Base-by-base conservation (phyloP, 1,140 invertebrate genomes). In the Belonocnema kinseyi region DNA sequence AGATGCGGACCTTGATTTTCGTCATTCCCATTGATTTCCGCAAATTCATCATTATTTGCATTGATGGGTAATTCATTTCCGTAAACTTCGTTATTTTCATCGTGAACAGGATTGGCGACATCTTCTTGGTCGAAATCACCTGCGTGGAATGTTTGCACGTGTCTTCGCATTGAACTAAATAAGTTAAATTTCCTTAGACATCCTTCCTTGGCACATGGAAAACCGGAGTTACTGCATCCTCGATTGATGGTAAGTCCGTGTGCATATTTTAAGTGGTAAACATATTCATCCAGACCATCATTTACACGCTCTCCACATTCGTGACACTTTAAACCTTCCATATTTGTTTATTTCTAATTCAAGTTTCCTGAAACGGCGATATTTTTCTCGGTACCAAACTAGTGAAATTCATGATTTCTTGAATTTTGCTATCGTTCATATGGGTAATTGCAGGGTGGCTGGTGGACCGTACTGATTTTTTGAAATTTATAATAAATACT, bases 381-480 rank as follows among this genome's bases (percentile, higher is more conserved):
- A 40, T 40, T 1, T 40, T 40, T 40, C 8, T 40, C 5, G 40
- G 40, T 40, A 40, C 40, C 4, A 40, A 5, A 40, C 40, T 7
- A 40, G 3, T 40, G 4, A 40, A 6, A 40, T 40, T 40, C 8
- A 0, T 40, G 40, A 40, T 40, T 7, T 40, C 8, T 5, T 40
- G 40, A 10, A 40, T 40, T 40, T 40, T 40, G 5, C 40, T 7
- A 40, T 40, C 40, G 1, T 40, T 0, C 4, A 40, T 40, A 40
- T 7, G 8, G 0, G 40, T 40, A 7, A 1, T 1, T 40, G 0
- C 4, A 40, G 3, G 1, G 0, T 10, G 0, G 0, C 3, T 40
- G 3, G 0, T 5, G 40, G 0, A 5, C 0, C 0, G 8, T 40
- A 7, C 0, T 0, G 8, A 0, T 0, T 40, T 5, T 5, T 40